phyloP scores from a whole-genome alignment of 2,888 invertebrate species.

The Brachylomia viminalis region DNA sequence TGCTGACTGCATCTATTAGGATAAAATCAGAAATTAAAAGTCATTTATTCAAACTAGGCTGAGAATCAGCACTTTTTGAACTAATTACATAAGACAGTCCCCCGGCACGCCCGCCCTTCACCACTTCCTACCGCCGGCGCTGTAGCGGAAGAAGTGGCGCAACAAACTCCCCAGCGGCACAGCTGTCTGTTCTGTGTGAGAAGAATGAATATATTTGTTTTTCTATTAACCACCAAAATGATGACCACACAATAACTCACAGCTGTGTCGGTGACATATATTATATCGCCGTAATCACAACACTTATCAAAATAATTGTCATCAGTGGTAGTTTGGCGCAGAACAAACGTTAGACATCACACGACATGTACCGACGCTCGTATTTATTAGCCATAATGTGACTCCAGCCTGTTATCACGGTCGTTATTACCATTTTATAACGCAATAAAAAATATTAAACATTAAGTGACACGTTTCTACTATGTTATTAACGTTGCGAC shows the following conservation, averaged over 20 bases:
- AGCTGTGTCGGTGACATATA: not conserved
- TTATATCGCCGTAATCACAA: not conserved
- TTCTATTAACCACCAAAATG: not conserved
- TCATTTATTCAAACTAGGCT: not conserved
- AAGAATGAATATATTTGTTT: not conserved
- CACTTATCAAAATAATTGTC: not conserved
- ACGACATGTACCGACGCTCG: not conserved
- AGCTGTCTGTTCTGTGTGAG: not conserved
- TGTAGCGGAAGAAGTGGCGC: not conserved
- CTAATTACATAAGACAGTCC: not conserved
- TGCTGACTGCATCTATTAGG: not conserved
- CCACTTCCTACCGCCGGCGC: not conserved
- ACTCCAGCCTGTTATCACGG: slow-evolving; percentile 16
- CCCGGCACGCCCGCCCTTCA: not conserved
- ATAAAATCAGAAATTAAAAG: not conserved
- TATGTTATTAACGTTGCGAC: not conserved
- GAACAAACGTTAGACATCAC: slow-evolving; percentile 11
- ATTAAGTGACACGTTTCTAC: slow-evolving; percentile 21
- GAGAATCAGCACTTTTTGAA: not conserved
- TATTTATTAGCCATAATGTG: slow-evolving; percentile 18
- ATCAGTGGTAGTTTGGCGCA: slow-evolving; percentile 7
- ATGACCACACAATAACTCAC: not conserved
- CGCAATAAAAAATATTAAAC: slow-evolving; percentile 35
- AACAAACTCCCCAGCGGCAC: not conserved
- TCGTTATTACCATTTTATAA: slow-evolving; percentile 28